Evolutionary conservation across 2,888 invertebrate genomes (phyloP), one percentile per base, ranked within the genome.

Genomic region (Pachymerium ferrugineum): DNA sequence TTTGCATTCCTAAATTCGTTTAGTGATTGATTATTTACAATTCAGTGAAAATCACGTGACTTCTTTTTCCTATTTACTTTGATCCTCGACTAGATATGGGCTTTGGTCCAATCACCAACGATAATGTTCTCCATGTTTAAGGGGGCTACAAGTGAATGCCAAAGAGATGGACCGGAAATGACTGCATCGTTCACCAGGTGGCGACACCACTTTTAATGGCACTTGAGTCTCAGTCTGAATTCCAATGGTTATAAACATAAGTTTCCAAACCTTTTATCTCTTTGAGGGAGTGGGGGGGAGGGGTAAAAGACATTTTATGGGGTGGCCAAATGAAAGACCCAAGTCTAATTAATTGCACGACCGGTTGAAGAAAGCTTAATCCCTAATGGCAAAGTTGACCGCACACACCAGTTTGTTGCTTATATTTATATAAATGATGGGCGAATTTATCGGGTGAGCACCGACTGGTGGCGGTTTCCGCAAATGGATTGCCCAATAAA

Each of bases 231-330:
- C 62, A 62, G n/a, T n/a, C 62, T 62, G 62, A 62, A 62, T 62
- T 62, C 62, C 62, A 62, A 62, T 62, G 62, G 62, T 62, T 62
- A 62, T 62, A 62, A 62, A 62, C 62, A 62, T 62, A 62, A 62
- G 62, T 62, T 54, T 62, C 62, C 62, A 25, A 62, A 62, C 62
- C 62, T 62, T 62, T 62, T 62, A 62, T 62, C 62, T 62, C 25
- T 28, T 28, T 25, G 25, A 5, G 28, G 16, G 16, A 28, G 25
- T 25, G 12, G 62, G 62, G 22, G 22, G 62, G 22, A 28, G 62
- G 62, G n/a, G n/a, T n/a, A n/a, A n/a, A 28, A 22, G 62, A 62
- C 62, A 62, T 62, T 62, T 62, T 62, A 62, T 62, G 22, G 62
- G 8, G 12, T 10, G 10, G 62, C 62, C 25, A 28, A 62, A 3